Base-by-base conservation (phyloP, 2,113 vertebrate genomes). In the Myotis brandtii region DNA sequence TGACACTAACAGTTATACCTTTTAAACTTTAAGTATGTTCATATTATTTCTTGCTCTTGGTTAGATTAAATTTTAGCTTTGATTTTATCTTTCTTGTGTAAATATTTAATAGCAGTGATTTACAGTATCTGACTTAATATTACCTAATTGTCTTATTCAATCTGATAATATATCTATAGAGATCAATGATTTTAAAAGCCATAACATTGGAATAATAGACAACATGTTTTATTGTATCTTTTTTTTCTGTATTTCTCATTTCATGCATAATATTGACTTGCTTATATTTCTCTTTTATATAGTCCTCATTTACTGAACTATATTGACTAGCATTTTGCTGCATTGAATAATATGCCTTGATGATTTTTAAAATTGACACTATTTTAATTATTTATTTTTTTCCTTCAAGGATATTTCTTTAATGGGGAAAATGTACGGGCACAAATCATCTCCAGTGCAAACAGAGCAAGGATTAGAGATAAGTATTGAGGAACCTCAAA, bases 331-430 rank as follows among this genome's bases (percentile, higher is more conserved):
- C 16, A 64, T 67, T 96, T 96, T 96, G 14, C 8, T 88, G 14
- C 77, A 69, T 20, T 77, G 56, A 96, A 73, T 93, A 83, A 77
- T 86, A 46, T n/a, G 27, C 23, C 9, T 94, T 17, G 56, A 0
- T 95, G n/a, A 52, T 89, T 83, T 96, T 83, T 80, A 75, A 83
- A 92, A 37, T 34, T 86, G 43, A 2, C 48, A 66, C 86, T 54
- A 13, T 50, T 93, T 72, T 81, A 56, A 92, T 93, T 91, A 5
- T 94, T 94, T 91, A 9, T 23, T 80, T 95, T 93, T 93, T 10
- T 12, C 0, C 17, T 92, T 95, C 11, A 91, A 98, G 97, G 96
- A 95, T 79, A 79, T 96, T 91, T 66, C 92, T 92, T 80, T 95
- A 79, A 86, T 73, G 66, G 95, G 75, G 79, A 92, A 95, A 75